Conservation (phyloP, 2,888 invertebrate species). For the Ormyrus thymus region DNA sequence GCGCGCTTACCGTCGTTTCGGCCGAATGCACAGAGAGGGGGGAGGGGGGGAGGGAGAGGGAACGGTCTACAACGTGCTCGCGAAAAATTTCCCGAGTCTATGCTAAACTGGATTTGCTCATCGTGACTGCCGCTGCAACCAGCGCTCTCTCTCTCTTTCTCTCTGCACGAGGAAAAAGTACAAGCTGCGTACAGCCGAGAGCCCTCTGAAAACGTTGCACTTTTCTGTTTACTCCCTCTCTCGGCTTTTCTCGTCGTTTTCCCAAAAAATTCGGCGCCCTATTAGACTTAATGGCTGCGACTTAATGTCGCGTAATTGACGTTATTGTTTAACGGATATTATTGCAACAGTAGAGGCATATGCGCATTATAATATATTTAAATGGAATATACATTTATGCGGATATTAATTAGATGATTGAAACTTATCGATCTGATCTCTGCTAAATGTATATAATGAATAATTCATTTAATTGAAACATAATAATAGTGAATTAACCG, state of each 20-base stretch:
- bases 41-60: constrained; percentile 9
- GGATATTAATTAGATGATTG: constrained; percentile 31
- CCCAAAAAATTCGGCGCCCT: background rate
- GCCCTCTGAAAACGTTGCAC: constrained; percentile 27
- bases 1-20: constrained; percentile 45
- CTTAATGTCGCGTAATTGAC: background rate
- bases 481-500: constrained; percentile 6
- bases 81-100: constrained; percentile 35
- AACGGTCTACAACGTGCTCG: constrained; percentile 16
- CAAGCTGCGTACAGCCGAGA: background rate
- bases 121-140: background rate
- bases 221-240: background rate
- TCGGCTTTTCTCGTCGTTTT: background rate
- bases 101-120: constrained; percentile 45
- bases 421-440: constrained; percentile 21
- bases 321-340: background rate
- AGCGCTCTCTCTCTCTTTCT: too few species aligned
- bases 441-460: constrained; percentile 25
- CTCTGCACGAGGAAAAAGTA: constrained; percentile 8
- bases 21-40: constrained; percentile 17
- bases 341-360: background rate
- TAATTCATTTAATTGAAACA: constrained; percentile 22
- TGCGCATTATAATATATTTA: constrained; percentile 14
- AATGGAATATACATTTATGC: constrained; percentile 23
- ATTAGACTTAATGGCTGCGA: background rate